phyloP scores from a whole-genome alignment of 2,888 invertebrate species.

The Lycia hirtaria region DNA sequence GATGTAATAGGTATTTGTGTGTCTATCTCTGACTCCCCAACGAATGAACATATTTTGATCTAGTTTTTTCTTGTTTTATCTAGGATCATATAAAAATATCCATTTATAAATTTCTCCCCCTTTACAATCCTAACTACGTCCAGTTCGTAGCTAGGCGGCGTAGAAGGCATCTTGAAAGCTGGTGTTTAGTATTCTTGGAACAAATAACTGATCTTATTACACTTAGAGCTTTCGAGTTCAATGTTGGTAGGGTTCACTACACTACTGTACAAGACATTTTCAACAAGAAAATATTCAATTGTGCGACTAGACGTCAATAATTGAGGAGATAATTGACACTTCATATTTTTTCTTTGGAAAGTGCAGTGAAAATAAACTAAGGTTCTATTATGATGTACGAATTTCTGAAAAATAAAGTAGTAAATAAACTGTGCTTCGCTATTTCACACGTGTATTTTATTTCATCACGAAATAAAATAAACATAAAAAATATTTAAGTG shows the following conservation, averaged over 20 bases:
- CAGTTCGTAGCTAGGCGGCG: slow-evolving; percentile 4
- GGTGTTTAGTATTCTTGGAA: slow-evolving; percentile 13
- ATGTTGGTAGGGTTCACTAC: background rate
- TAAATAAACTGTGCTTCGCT: no score
- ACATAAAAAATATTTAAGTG: no score
- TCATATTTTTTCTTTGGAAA: background rate
- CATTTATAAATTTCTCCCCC: background rate
- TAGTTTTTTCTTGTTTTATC: no score
- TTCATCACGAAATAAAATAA: no score
- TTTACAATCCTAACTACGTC: background rate
- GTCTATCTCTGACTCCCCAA: no score
- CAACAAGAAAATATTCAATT: background rate
- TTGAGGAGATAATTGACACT: background rate
- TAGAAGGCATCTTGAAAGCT: slow-evolving; percentile 3
- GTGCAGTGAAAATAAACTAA: background rate
- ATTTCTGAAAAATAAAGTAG: no score
- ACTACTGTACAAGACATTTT: background rate
- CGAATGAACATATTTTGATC: background rate
- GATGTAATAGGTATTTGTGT: no score
- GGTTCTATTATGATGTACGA: no score
- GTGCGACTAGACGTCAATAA: background rate
- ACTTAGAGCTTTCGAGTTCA: background rate
- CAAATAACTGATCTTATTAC: slow-evolving; percentile 10
- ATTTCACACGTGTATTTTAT: no score
- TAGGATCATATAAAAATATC: background rate